Evolutionary conservation across 2,888 invertebrate species (phyloP).

Genomic region (Meteorus colon): DNA sequence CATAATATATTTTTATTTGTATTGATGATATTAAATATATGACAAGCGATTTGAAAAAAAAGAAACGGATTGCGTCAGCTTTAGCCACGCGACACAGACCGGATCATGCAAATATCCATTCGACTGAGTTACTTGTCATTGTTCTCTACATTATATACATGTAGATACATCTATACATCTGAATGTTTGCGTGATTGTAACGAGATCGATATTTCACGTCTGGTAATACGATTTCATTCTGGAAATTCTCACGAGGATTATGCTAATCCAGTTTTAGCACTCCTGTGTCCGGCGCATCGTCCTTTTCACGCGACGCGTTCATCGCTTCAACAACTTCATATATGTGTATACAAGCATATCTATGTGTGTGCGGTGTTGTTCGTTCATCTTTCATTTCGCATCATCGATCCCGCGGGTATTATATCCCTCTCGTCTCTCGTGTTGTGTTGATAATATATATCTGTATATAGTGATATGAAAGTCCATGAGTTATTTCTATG

Average conservation of each 20-base stretch:
- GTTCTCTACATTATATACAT: constrained; percentile 26
- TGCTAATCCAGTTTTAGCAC: constrained; percentile 41
- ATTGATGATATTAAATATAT: neutral
- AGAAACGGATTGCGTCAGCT: neutral
- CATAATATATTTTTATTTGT: neutral
- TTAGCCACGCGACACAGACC: neutral
- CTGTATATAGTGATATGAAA: neutral
- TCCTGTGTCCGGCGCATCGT: constrained; percentile 25
- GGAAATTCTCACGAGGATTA: constrained; percentile 45
- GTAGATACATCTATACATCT: neutral
- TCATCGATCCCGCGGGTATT: constrained; percentile 39
- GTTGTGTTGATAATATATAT: neutral
- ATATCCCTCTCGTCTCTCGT: constrained; percentile 25
- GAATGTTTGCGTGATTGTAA: constrained; percentile 30
- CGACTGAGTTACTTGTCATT: constrained; percentile 41
- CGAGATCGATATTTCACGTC: constrained; percentile 42
- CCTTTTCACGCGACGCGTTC: constrained; percentile 33
- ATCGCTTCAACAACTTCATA: constrained; percentile 23
- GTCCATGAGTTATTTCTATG: constrained; percentile 33
- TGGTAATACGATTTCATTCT: constrained; percentile 41
- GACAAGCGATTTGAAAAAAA: constrained; percentile 25
- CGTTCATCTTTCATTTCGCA: constrained; percentile 39
- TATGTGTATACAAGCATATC: neutral
- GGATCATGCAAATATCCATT: constrained; percentile 39
- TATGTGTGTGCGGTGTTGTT: constrained; percentile 13